phyloP scores from a whole-genome alignment of 2,797 vertebrate genomes.

The Sebastolobus altivelis region DNA sequence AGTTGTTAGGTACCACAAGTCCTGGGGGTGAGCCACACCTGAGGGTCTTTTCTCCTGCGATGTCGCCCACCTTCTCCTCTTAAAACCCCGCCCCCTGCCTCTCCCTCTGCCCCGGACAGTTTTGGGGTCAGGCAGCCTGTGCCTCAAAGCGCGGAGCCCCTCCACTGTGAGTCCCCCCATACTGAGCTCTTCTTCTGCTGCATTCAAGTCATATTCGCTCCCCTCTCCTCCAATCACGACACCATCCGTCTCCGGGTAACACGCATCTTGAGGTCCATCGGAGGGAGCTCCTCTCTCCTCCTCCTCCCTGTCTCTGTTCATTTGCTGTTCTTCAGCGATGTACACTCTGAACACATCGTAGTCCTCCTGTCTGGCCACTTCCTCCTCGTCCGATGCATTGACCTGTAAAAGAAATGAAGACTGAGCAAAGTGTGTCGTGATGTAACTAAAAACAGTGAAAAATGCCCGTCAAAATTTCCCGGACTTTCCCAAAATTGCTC shows the following conservation, averaged over 20 bases:
- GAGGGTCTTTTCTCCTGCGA: conserved; percentile 76
- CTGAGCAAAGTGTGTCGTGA: background rate
- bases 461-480: background rate
- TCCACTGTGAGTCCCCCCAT: conserved; percentile 52
- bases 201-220: conserved; percentile 64
- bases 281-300: conserved; percentile 60
- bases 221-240: conserved; percentile 61
- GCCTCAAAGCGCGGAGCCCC: conserved; percentile 67
- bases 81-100: conserved; percentile 80
- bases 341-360: conserved; percentile 84
- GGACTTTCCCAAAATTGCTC: background rate
- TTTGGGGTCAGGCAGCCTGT: conserved; percentile 69
- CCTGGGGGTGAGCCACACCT: conserved; percentile 68
- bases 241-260: conserved; percentile 66
- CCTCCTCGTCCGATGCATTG: conserved; percentile 84
- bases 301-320: conserved; percentile 64
- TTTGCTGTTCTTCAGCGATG: conserved; percentile 82
- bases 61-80: conserved; percentile 74
- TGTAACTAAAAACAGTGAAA: background rate
- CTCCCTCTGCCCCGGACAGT: conserved; percentile 66
- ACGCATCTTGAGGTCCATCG: conserved; percentile 59
- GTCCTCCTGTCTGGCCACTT: conserved; percentile 81
- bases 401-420: conserved; percentile 74
- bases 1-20: conserved; percentile 80
- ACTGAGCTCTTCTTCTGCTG: conserved; percentile 62